Evolutionary conservation across 1,140 invertebrate genomes (phyloP), one percentile per base, ranked within the genome.

Genomic region (Portunus trituberculatus): DNA sequence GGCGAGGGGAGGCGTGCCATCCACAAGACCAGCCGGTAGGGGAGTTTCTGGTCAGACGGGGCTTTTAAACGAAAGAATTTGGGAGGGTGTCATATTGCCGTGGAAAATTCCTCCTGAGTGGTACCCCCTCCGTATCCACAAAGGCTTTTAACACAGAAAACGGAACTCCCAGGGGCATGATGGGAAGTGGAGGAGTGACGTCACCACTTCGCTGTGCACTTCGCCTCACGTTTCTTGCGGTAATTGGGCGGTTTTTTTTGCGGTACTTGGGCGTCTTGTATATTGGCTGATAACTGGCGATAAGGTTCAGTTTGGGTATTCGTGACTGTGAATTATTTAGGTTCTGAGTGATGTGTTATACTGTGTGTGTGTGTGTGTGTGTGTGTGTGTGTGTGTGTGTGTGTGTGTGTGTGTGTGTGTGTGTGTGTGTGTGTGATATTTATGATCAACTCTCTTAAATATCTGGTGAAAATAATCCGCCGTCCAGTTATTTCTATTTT

Each of bases 131-230:
- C 91, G 90, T 87, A 95, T 95, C 94, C 94, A 95, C 94, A 95
- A 95, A 95, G 92, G 94, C 94, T 95, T 95, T 95, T 95, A 95
- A 91, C 94, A 95, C 94, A 95, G 94, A 92, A 87, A 95, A 95
- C 94, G 94, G 90, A 91, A 52, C 90, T 93, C 76, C n/a, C 94
- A 88, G 46, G 84, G 32, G 29, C 28, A 59, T 45, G 67, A 86
- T 28, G 82, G 83, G 83, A 59, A 86, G 28, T 28, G 48, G 92
- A 84, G 92, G 2, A 10, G 83, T 91, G 90, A 91, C 90, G 90
- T 91, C 90, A 91, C 90, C 39, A n/a, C 52, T 20, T 16, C 90
- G 20, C 52, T 76, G 48, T 91, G 90, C 90, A 76, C 90, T 76
- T 32, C n/a, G 67, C 67, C 67, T 76, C 20, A 0, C 20, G 20